Evolutionary conservation across 2,113 vertebrate genomes (phyloP).

Genomic region (Petaurus breviceps): DNA sequence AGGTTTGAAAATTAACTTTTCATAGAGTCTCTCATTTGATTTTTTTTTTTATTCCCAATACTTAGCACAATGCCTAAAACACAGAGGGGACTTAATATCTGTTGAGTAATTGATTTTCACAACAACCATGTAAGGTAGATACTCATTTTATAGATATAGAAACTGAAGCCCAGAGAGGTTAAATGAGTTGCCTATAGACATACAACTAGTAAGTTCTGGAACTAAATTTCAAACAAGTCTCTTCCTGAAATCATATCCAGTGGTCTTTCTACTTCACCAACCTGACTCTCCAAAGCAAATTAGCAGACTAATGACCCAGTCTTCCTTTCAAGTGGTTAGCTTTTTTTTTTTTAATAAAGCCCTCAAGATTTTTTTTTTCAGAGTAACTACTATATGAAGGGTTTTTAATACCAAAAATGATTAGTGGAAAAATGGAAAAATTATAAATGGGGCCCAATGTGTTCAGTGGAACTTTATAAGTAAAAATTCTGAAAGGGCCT

Average conservation of each 20-base stretch:
- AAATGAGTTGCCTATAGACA: background rate
- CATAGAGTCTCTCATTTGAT: background rate
- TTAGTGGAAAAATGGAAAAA: background rate
- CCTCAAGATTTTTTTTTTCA: background rate
- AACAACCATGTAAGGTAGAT: background rate
- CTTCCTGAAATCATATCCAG: too few relatives aligned
- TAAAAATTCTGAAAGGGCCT: background rate
- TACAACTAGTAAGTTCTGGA: background rate
- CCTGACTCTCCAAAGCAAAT: background rate
- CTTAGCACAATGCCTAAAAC: background rate
- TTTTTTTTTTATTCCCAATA: background rate
- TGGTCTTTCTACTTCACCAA: too few relatives aligned
- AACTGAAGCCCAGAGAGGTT: background rate
- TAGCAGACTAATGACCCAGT: background rate
- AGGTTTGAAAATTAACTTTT: background rate
- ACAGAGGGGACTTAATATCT: background rate
- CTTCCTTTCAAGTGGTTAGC: background rate
- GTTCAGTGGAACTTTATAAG: background rate
- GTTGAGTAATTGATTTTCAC: background rate
- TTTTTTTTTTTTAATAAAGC: background rate
- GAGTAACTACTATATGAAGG: background rate
- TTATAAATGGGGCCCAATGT: background rate
- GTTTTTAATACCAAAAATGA: background rate
- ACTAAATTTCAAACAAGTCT: background rate
- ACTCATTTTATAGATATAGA: background rate